phyloP scores from a whole-genome alignment of 2,888 invertebrate species.

The Adineta ricciae region DNA sequence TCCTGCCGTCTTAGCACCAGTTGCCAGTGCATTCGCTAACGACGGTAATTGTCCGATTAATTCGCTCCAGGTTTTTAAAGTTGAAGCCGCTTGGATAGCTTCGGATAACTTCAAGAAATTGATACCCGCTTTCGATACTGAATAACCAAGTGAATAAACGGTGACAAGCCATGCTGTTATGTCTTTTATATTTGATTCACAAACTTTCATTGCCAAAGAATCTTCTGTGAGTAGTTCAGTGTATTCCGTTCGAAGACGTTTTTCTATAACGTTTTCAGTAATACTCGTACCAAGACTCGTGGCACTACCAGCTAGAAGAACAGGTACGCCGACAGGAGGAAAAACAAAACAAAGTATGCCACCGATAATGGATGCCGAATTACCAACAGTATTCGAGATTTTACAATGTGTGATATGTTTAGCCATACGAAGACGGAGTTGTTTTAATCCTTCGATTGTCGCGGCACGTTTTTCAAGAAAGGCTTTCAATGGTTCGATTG shows the following conservation, averaged over 20 bases:
- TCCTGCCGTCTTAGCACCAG: not conserved
- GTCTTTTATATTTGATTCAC: slow-evolving; percentile 19
- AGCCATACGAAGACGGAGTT: not conserved
- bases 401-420: not conserved
- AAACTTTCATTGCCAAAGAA: not conserved
- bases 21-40: not conserved
- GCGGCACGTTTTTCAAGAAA: not conserved
- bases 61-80: not conserved
- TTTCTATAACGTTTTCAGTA: slow-evolving; percentile 13
- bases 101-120: not conserved
- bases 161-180: slow-evolving; percentile 5
- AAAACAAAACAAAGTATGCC: slow-evolving; percentile 6
- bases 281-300: not conserved
- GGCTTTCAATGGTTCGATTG: not conserved
- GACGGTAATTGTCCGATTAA: slow-evolving; percentile 17
- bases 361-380: slow-evolving; percentile 5
- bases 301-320: not conserved
- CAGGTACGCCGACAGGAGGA: slow-evolving; percentile 1
- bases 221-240: not conserved
- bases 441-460: not conserved
- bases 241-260: not conserved
- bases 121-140: not conserved
- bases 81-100: slow-evolving; percentile 9
- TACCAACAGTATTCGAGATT: slow-evolving; percentile 8
- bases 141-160: slow-evolving; percentile 6